Conservation (phyloP, 2,888 invertebrate genomes). For the Drosophila kokeensis region DNA sequence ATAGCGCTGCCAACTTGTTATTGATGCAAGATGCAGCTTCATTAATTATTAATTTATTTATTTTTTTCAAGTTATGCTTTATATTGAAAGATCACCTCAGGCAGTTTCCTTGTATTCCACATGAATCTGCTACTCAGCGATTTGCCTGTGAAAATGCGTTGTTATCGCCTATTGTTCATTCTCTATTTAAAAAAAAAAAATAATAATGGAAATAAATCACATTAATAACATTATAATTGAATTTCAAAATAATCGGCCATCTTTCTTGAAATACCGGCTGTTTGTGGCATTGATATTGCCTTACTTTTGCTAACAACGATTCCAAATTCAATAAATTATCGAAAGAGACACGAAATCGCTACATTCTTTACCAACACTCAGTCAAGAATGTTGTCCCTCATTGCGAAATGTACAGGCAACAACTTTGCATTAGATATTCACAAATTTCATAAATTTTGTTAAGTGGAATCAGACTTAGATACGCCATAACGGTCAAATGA, state of each 20-base stretch:
- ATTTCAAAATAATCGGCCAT: neutral
- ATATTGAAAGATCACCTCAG: neutral
- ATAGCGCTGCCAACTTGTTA: conserved; percentile 41
- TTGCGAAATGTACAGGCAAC: neutral
- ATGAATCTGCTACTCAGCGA: neutral
- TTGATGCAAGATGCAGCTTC: conserved; percentile 10
- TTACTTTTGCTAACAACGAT: neutral
- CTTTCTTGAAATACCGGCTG: neutral
- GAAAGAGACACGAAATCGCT: neutral
- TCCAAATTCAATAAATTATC: neutral
- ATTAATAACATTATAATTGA: neutral
- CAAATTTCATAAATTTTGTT: neutral
- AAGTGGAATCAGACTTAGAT: neutral
- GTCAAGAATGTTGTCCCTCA: no score
- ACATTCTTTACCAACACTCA: no score
- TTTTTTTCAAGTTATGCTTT: neutral
- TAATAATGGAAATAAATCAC: neutral
- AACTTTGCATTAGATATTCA: neutral
- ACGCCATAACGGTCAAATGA: neutral
- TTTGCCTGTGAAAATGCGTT: neutral
- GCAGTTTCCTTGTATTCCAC: neutral
- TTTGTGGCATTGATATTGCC: neutral
- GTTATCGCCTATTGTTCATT: neutral
- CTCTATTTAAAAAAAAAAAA: neutral
- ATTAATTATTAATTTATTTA: neutral